Conservation (phyloP, 1,140 invertebrate species). For the Thaumatotibia leucotreta region DNA sequence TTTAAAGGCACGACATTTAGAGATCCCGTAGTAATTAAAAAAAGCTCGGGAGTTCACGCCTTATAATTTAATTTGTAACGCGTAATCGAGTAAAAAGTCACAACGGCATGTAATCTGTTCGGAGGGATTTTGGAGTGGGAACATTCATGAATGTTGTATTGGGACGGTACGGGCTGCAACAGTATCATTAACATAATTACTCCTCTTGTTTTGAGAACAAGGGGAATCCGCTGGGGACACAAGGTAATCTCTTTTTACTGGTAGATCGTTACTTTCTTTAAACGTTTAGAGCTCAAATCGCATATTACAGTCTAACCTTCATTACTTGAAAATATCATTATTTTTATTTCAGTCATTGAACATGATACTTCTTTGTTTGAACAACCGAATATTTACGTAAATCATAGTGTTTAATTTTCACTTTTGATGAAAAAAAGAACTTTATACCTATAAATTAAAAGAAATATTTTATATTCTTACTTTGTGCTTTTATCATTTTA, state of each 20-base stretch:
- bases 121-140: slow-evolving; percentile 22
- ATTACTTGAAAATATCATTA: background rate
- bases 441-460: too few species aligned
- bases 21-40: slow-evolving; percentile 29
- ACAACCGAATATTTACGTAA: too few species aligned
- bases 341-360: background rate
- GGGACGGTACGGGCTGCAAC: slow-evolving; percentile 16
- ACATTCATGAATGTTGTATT: slow-evolving; percentile 3
- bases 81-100: slow-evolving; percentile 14
- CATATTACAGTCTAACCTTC: background rate
- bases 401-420: too few species aligned
- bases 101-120: slow-evolving; percentile 18
- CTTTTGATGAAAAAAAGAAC: too few species aligned
- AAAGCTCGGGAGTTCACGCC: slow-evolving; percentile 10
- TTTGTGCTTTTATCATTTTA: background rate
- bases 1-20: slow-evolving; percentile 14
- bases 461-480: background rate
- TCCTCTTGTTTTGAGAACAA: slow-evolving; percentile 19
- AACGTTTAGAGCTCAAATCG: background rate
- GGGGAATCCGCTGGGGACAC: slow-evolving; percentile 13
- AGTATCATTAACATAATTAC: slow-evolving; percentile 30
- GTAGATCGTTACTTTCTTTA: slow-evolving; percentile 4
- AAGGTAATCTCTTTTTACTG: background rate
- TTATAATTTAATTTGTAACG: slow-evolving; percentile 24
- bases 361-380: too few species aligned